Conservation (phyloP, 2,797 vertebrate species). For the Ctenopoma kingsleyae region DNA sequence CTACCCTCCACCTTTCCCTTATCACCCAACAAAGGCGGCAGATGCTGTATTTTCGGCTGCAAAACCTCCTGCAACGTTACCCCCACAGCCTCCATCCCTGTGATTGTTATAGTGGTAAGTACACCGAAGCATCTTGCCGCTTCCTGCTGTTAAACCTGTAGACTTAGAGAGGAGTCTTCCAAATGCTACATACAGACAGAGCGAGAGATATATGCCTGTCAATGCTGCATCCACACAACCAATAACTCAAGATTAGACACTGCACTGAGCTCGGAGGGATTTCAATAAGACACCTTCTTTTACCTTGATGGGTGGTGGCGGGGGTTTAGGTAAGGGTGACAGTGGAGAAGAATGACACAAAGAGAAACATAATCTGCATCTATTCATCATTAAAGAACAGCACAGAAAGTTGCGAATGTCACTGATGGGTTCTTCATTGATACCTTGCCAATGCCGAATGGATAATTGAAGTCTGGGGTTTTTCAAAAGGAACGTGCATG, state of each 20-base stretch:
- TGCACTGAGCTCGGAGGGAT: slow-evolving; percentile 67
- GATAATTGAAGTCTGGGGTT: slow-evolving; percentile 78
- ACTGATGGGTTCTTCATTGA: slow-evolving; percentile 70
- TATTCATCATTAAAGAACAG: slow-evolving; percentile 79
- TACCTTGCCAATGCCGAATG: slow-evolving; percentile 60
- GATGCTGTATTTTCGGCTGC: slow-evolving; percentile 71
- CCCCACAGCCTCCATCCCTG: slow-evolving; percentile 45
- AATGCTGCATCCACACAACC: slow-evolving; percentile 75
- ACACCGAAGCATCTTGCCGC: slow-evolving; percentile 62
- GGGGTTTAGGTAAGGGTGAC: slow-evolving; percentile 56
- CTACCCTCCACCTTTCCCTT: slow-evolving; percentile 64
- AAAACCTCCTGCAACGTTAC: slow-evolving; percentile 65
- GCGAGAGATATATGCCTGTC: slow-evolving; percentile 76
- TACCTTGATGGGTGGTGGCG: slow-evolving; percentile 58
- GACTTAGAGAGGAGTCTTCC: slow-evolving; percentile 65
- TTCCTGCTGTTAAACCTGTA: slow-evolving; percentile 78
- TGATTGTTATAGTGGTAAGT: slow-evolving; percentile 84
- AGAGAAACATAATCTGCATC: slow-evolving; percentile 83
- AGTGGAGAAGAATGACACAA: slow-evolving; percentile 56
- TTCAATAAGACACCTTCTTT: slow-evolving; percentile 71
- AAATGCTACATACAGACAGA: slow-evolving; percentile 48
- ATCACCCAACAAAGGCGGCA: slow-evolving; percentile 75
- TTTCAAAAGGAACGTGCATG: slow-evolving; percentile 60
- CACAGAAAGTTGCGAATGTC: slow-evolving; percentile 77
- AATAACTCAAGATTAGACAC: slow-evolving; percentile 82